Conservation (phyloP, 2,888 invertebrate species). For the Euzetes globulus region DNA sequence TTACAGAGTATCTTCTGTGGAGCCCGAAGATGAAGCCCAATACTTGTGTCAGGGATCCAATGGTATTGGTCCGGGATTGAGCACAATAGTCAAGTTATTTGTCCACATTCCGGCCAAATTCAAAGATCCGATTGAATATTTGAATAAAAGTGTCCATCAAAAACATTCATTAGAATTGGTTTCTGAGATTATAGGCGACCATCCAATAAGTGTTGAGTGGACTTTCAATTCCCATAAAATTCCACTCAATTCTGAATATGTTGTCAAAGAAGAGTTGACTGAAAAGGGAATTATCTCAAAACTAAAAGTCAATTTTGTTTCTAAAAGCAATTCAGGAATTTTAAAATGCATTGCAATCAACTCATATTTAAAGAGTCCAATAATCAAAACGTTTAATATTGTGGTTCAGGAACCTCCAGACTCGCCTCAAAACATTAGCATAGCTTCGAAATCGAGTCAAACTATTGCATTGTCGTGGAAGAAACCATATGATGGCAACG, state of each 20-base stretch:
- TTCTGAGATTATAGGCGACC: conserved; percentile 6
- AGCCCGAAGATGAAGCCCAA: conserved; percentile 39
- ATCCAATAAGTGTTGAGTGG: conserved; percentile 30
- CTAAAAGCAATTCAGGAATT: conserved; percentile 48
- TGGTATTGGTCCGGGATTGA: conserved; percentile 87
- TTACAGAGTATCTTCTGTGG: conserved; percentile 45
- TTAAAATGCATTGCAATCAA: conserved; percentile 64
- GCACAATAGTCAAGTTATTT: conserved; percentile 84
- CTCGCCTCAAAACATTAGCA: conserved; percentile 45
- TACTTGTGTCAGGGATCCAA: conserved; percentile 85
- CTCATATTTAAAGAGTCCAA: conserved; percentile 65
- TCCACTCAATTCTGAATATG: not conserved
- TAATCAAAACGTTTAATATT: conserved; percentile 81
- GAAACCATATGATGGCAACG: conserved; percentile 48
- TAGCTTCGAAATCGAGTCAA: conserved; percentile 45
- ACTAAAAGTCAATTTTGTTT: not conserved
- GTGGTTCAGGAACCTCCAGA: conserved; percentile 62
- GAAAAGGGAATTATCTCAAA: not conserved
- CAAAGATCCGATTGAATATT: not conserved
- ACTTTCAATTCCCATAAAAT: not conserved
- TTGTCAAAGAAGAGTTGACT: conserved; percentile 22
- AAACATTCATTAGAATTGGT: not conserved
- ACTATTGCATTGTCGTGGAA: conserved; percentile 46
- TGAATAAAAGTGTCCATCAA: not conserved
- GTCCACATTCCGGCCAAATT: conserved; percentile 51